phyloP scores from a whole-genome alignment of 2,888 invertebrate species.

The Uropetala carovei region DNA sequence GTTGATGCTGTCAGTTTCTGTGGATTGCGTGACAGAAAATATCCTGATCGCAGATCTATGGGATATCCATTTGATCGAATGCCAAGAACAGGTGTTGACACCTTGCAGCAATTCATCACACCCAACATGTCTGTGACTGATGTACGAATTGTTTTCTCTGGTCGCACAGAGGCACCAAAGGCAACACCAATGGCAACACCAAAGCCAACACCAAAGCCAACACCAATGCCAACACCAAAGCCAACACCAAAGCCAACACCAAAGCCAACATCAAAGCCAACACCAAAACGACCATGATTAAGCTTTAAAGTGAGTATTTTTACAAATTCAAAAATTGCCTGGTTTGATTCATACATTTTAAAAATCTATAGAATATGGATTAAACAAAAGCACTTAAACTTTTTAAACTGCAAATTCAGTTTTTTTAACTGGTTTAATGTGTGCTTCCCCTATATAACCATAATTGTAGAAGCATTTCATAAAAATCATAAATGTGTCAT shows the following conservation, averaged over 20 bases:
- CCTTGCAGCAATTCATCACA: conserved; percentile 83
- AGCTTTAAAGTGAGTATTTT: no score
- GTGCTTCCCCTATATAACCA: not conserved
- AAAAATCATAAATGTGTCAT: not conserved
- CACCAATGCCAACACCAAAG: not conserved
- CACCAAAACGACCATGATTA: not conserved
- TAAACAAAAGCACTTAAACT: no score
- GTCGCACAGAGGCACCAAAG: conserved; percentile 71
- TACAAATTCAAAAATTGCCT: no score
- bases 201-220: not conserved
- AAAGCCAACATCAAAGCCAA: not conserved
- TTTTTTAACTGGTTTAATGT: no score
- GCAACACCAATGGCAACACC: not conserved
- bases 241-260: not conserved
- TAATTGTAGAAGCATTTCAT: not conserved
- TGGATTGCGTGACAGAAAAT: conserved; percentile 85
- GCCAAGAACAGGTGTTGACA: conserved; percentile 78
- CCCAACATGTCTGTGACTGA: conserved; percentile 84
- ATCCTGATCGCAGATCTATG: conserved; percentile 90
- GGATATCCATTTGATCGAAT: conserved; percentile 89
- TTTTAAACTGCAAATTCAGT: no score
- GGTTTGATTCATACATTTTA: no score
- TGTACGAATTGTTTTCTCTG: conserved; percentile 80
- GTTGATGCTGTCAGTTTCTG: conserved; percentile 88
- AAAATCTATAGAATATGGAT: no score